phyloP scores from a whole-genome alignment of 1,140 invertebrate species.

The Fopius arisanus region DNA sequence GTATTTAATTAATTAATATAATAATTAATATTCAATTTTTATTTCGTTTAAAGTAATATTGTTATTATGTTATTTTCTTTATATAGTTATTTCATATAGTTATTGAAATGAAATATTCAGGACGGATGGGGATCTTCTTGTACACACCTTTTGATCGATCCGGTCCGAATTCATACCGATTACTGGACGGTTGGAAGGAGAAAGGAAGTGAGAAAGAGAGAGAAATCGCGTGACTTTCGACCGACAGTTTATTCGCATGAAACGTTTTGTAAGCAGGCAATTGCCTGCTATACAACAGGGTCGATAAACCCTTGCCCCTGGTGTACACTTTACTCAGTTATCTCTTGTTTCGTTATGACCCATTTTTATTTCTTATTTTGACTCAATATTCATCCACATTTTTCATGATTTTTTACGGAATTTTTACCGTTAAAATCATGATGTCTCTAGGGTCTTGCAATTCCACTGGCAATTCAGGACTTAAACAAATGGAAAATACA shows the following conservation, averaged over 20 bases:
- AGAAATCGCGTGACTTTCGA: constrained; percentile 37
- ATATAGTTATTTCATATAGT: too few species aligned
- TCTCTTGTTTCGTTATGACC: neutral
- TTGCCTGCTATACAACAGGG: constrained; percentile 27
- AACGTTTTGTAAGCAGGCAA: constrained; percentile 37
- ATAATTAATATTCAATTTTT: too few species aligned
- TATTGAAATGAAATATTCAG: neutral
- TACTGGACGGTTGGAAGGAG: constrained; percentile 22
- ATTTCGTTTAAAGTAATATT: too few species aligned
- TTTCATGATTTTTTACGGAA: too few species aligned
- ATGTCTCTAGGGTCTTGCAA: too few species aligned
- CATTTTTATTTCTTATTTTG: neutral
- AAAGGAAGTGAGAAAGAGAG: neutral
- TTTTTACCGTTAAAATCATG: too few species aligned
- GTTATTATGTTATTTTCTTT: too few species aligned
- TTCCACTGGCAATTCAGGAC: too few species aligned
- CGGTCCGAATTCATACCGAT: constrained; percentile 29
- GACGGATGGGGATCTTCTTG: neutral
- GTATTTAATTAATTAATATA: too few species aligned
- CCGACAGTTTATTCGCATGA: constrained; percentile 30
- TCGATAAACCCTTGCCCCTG: constrained; percentile 33
- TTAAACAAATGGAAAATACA: too few species aligned
- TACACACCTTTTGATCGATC: constrained; percentile 22
- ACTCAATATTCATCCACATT: neutral
- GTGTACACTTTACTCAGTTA: constrained; percentile 1